Base-by-base conservation (phyloP, 2,113 vertebrate species). In the Hippocampus zosterae region DNA sequence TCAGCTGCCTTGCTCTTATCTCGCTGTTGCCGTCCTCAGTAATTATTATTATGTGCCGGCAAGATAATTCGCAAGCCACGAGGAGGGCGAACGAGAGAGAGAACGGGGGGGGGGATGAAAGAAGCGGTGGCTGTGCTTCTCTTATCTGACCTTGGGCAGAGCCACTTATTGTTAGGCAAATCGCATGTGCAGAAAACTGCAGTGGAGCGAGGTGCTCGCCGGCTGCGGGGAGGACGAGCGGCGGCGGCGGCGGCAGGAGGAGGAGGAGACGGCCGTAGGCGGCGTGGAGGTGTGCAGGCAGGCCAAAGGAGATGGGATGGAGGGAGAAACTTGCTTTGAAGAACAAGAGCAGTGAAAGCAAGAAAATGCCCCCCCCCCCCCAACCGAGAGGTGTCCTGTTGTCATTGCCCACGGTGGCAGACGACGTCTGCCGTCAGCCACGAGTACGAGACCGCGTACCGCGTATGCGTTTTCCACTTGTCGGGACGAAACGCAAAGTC, bases 61-160 rank as follows among this genome's bases (percentile, higher is more conserved):
- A 90, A 92, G 92, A 92, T 93, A 92, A 93, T 93, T 92, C 84
- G 86, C 91, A 92, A 91, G 90, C 92, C 90, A 87, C 83, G 90
- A 85, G 88, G 86, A 89, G 88, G 90, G 88, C 84, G 87, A 88
- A 85, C 75, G 81, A 83, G 84, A 88, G 88, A 87, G 85, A 77
- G 79, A 90, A 85, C 82, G 65, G 85, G 85, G 84, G 88, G 84
- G 81, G 79, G 88, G 89, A 92, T 92, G 91, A 93, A 92, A 91
- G 89, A 90, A 90, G 84, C 87, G 84, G 89, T 88, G 83, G 88
- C 88, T 91, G 80, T 89, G 88, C 88, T 89, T 91, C 86, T 90
- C 91, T 93, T 93, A 93, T 93, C 92, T 93, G 91, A 93, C 92
- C 91, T 93, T 93, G 91, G 91, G 92, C 92, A 93, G 92, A 93